A percentile compares a stretch with the other conserved stretches of the same genome.
Evolutionary conservation across 2,113 vertebrate species (phyloP).

Genomic region (Datnioides undecimradiatus): DNA sequence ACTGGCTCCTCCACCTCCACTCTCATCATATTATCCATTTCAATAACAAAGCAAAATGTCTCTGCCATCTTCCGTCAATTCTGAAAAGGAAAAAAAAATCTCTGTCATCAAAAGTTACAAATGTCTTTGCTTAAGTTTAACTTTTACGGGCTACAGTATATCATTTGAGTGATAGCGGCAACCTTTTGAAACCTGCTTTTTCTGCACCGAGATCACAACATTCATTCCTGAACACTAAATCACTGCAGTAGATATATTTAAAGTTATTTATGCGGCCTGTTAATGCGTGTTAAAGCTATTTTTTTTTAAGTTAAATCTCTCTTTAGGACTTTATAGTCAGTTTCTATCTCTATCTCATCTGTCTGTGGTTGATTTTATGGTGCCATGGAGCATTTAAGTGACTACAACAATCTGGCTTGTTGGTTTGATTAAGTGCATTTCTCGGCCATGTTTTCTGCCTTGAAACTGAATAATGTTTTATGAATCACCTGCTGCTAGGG

Average conservation of each 20-base stretch:
- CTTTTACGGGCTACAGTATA: conserved; percentile 27
- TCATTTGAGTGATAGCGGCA: conserved; percentile 22
- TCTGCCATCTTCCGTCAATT: conserved; percentile 36
- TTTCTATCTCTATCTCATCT: background rate
- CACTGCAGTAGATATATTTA: background rate
- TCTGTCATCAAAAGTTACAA: conserved; percentile 45
- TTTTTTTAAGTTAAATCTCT: background rate
- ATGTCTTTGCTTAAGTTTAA: conserved; percentile 41
- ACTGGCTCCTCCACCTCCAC: conserved; percentile 56
- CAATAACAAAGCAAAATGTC: conserved; percentile 56
- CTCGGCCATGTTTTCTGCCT: background rate
- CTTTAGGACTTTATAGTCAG: background rate
- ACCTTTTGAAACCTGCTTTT: conserved; percentile 16
- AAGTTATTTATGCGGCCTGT: conserved; percentile 21
- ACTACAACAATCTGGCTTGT: background rate
- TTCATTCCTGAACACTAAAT: background rate
- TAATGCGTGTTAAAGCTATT: background rate
- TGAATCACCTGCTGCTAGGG: background rate
- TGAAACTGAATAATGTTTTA: background rate
- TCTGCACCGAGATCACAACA: background rate
- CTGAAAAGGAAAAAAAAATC: conserved; percentile 2
- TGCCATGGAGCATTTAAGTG: background rate
- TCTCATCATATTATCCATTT: conserved; percentile 65
- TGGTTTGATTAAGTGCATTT: background rate
- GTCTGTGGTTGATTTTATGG: background rate